Evolutionary conservation across 2,797 vertebrate genomes (phyloP).

Genomic region (Euthynnus affinis): DNA sequence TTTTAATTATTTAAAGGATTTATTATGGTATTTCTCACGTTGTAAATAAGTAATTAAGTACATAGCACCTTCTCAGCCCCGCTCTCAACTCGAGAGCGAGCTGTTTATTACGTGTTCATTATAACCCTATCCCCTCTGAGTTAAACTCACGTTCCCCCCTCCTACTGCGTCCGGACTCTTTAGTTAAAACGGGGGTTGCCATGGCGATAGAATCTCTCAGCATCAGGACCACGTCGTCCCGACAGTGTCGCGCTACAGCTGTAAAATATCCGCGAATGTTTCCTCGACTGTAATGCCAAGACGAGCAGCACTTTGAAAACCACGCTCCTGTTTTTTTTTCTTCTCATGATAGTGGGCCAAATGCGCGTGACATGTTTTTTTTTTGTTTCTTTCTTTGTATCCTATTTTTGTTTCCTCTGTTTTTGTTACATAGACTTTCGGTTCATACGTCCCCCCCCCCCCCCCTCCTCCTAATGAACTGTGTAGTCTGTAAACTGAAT

Average conservation of each 20-base stretch:
- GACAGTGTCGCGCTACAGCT: constrained; percentile 19
- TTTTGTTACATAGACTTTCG: constrained; percentile 25
- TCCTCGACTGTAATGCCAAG: constrained; percentile 60
- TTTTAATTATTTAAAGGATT: constrained; percentile 36
- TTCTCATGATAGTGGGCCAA: constrained; percentile 67
- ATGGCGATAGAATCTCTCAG: constrained; percentile 46
- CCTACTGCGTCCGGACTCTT: not conserved
- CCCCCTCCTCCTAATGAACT: not conserved
- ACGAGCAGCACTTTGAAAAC: constrained; percentile 56
- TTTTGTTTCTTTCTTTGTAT: not conserved
- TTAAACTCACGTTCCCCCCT: constrained; percentile 19
- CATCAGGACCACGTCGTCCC: constrained; percentile 28
- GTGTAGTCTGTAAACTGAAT: constrained; percentile 33
- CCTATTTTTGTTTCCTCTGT: constrained; percentile 23
- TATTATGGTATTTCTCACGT: constrained; percentile 28
- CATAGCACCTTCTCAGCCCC: constrained; percentile 39
- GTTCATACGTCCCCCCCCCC: not conserved
- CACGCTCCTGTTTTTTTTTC: constrained; percentile 22
- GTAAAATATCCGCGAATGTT: constrained; percentile 36
- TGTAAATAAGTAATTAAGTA: constrained; percentile 50
- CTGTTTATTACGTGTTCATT: constrained; percentile 3
- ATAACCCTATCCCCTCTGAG: not conserved
- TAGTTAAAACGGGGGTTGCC: constrained; percentile 55
- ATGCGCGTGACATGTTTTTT: constrained; percentile 31
- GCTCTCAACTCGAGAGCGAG: constrained; percentile 2